Conservation (phyloP, 2,797 vertebrate genomes). For the Cyclura pinguis region DNA sequence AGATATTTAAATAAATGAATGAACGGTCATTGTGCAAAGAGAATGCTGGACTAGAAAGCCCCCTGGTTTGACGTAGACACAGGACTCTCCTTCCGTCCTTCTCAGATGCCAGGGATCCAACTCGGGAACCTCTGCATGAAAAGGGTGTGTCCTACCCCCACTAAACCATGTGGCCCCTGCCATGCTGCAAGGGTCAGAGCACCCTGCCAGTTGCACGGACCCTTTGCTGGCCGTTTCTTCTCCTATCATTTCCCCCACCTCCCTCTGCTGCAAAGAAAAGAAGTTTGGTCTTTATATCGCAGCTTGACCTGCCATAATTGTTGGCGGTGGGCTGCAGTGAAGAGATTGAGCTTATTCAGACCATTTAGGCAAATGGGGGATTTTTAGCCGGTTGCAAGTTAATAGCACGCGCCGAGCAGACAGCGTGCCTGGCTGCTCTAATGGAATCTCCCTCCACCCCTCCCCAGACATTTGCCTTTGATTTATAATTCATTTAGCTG, state of each 20-base stretch:
- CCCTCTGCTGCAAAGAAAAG: not conserved
- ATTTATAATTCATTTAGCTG: conserved; percentile 65
- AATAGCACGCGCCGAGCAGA: conserved; percentile 21
- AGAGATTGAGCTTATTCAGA: conserved; percentile 34
- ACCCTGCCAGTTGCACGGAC: not conserved
- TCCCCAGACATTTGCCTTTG: conserved; percentile 48
- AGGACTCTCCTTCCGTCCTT: no score
- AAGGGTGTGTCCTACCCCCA: not conserved
- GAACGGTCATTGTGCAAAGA: no score
- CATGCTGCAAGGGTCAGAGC: not conserved
- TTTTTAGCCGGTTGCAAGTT: conserved; percentile 37
- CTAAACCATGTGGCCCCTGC: no score
- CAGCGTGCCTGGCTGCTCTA: conserved; percentile 8
- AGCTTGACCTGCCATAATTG: not conserved
- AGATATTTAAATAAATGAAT: no score
- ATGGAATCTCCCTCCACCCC: not conserved
- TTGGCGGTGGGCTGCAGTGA: not conserved
- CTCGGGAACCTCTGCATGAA: no score
- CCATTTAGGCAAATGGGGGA: conserved; percentile 39
- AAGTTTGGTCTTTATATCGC: not conserved
- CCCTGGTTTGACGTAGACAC: no score
- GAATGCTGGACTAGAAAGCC: no score
- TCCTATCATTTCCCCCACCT: fast-evolving
- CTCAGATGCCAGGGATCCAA: no score
- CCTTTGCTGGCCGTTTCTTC: not conserved